Evolutionary conservation across 2,888 invertebrate genomes (phyloP).

Genomic region (Hirtodrosophila histrioides): DNA sequence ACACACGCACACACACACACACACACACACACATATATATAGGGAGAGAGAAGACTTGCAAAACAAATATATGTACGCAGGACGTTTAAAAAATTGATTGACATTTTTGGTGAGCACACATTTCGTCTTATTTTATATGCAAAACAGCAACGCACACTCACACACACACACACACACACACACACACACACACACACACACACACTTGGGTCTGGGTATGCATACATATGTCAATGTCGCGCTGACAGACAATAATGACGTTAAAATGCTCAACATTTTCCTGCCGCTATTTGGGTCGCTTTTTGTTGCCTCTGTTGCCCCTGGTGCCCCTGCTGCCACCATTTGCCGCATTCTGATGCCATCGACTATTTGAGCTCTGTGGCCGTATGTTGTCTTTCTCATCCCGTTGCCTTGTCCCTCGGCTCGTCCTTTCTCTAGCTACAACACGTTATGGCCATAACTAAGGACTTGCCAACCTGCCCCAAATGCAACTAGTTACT

Average conservation of each 20-base stretch:
- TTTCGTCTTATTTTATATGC: constrained; percentile 76
- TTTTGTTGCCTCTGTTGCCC: constrained; percentile 28
- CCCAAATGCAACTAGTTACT: constrained; percentile 11
- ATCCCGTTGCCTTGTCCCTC: too few relatives aligned
- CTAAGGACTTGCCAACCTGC: neutral
- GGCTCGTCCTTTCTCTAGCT: neutral
- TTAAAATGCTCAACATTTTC: constrained; percentile 78
- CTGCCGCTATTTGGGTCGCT: constrained; percentile 50
- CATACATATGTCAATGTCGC: constrained; percentile 76
- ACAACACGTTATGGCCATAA: neutral
- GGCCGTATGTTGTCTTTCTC: neutral
- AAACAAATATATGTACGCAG: constrained; percentile 56
- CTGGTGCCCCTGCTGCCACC: constrained; percentile 5
- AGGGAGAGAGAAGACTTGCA: constrained; percentile 16
- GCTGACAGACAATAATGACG: constrained; percentile 81
- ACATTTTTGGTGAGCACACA: constrained; percentile 78
- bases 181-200: constrained; percentile 21
- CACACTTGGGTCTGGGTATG: constrained; percentile 22
- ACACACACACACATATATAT: neutral
- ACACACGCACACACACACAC: constrained; percentile 2
- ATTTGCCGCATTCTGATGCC: constrained; percentile 12
- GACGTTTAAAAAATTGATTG: constrained; percentile 75
- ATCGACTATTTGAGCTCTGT: constrained; percentile 10
- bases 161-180: constrained; percentile 19
- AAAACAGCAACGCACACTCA: constrained; percentile 54